A percentile compares a stretch with the other conserved stretches of the same genome.
phyloP scores from a whole-genome alignment of 2,797 vertebrate species.

The Hypotaenidia philippensis region DNA sequence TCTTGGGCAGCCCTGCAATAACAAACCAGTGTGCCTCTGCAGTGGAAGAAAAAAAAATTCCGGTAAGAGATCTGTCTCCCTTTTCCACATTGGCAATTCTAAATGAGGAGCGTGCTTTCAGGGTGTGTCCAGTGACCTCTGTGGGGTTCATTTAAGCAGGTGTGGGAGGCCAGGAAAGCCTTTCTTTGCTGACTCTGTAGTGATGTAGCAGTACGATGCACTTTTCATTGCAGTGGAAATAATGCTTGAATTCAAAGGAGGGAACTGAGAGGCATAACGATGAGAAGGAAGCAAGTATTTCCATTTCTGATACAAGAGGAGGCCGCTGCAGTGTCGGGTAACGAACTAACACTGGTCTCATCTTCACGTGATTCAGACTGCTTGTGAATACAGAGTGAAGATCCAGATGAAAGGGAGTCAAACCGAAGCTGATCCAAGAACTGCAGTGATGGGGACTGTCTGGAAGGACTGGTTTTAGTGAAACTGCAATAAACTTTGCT shows the following conservation, averaged over 20 bases:
- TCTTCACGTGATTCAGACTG: neutral
- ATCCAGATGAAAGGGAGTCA: neutral
- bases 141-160: neutral
- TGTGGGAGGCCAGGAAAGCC: neutral
- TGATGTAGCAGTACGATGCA: neutral
- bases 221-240: neutral
- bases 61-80: conserved; percentile 64
- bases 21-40: conserved; percentile 77
- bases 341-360: neutral
- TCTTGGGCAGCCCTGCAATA: conserved; percentile 76
- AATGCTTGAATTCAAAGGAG: neutral
- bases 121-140: neutral
- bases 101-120: neutral
- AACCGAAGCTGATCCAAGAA: neutral
- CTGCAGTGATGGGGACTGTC: neutral
- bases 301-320: neutral
- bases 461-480: neutral
- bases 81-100: neutral
- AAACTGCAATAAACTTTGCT: neutral
- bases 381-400: neutral
- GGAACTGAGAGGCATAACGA: neutral
- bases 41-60: conserved; percentile 79
- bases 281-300: neutral
- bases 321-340: neutral
- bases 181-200: neutral